Evolutionary conservation across 2,888 invertebrate species (phyloP), one percentile per base, ranked within the genome.

Genomic region (Harpagoxenus sublaevis): DNA sequence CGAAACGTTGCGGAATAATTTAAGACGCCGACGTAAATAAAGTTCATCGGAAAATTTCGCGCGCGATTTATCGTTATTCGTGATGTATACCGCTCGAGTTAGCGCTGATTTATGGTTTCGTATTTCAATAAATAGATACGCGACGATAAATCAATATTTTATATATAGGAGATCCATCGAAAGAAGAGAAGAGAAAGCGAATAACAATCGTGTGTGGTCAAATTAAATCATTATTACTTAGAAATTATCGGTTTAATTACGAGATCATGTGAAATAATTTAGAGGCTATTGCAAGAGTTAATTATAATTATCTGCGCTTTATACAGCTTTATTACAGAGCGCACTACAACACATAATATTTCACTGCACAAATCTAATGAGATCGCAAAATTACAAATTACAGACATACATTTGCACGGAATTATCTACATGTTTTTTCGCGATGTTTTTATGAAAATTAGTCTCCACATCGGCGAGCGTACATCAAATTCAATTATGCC

Each of bases 21-120:
- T 79, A 79, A 79, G 79, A 79, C 57, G 79, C 79, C 79, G 70
- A 71, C 60, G 79, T 79, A 79, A 79, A 79, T 79, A 79, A 79
- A 79, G 60, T 71, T 71, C 35, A 79, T 79, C 57, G 70, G 57
- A 57, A 71, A 71, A 79, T 71, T 71, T 79, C 3, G 45, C 71
- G 71, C 60, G 35, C 79, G 71, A 79, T 79, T 79, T 79, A 79
- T 79, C 60, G 79, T 70, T 57, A 79, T 35, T 71, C 79, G 70
- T 71, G 70, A 79, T 71, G 71, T 60, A 71, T 48, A 35, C 42
- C 60, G 60, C 35, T 35, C 57, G 57, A 53, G 45, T 57, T 79
- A 57, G 57, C n/a, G 70, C 57, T 70, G 79, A 79, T 79, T 70
- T 79, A 70, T 71, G 35, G 9, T 71, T 79, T 71, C 31, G 71